Evolutionary conservation across 2,797 vertebrate species (phyloP).

Genomic region (Notoglanidium macrostoma): DNA sequence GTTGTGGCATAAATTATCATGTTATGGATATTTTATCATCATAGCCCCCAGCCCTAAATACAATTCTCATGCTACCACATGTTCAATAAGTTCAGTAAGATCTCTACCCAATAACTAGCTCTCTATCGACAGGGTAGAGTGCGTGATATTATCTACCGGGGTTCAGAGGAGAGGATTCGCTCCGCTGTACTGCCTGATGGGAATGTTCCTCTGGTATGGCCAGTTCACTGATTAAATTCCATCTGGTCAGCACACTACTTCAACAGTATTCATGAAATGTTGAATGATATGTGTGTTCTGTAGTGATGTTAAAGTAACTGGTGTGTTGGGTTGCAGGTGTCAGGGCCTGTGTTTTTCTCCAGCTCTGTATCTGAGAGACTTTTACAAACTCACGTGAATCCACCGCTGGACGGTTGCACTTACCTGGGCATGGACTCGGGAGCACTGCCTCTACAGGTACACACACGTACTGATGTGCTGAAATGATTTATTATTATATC

Average conservation of each 20-base stretch:
- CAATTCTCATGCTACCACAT: background rate
- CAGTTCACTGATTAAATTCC: background rate
- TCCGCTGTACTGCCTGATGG: slow-evolving; percentile 76
- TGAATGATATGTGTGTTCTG: background rate
- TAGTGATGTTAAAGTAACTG: background rate
- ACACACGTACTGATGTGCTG: background rate
- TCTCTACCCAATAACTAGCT: no score
- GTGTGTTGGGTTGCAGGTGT: slow-evolving; percentile 78
- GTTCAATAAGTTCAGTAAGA: background rate
- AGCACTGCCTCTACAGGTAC: slow-evolving; percentile 88
- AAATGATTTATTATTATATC: background rate
- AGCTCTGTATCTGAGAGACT: slow-evolving; percentile 83
- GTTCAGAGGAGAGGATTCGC: slow-evolving; percentile 76
- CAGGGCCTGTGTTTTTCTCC: slow-evolving; percentile 89
- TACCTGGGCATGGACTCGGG: slow-evolving; percentile 95
- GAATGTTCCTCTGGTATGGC: slow-evolving; percentile 84
- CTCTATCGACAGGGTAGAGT: slow-evolving; percentile 75
- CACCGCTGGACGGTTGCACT: slow-evolving; percentile 91
- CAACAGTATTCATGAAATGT: background rate
- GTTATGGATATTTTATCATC: background rate
- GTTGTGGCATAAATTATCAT: background rate
- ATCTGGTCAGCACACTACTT: background rate
- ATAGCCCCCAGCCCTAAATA: background rate
- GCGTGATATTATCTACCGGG: slow-evolving; percentile 84
- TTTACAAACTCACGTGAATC: slow-evolving; percentile 84